Percentiles rank a stretch among this genome's conserved stretches.
Conservation (phyloP, 2,888 invertebrate species). For the Eledona agricola region DNA sequence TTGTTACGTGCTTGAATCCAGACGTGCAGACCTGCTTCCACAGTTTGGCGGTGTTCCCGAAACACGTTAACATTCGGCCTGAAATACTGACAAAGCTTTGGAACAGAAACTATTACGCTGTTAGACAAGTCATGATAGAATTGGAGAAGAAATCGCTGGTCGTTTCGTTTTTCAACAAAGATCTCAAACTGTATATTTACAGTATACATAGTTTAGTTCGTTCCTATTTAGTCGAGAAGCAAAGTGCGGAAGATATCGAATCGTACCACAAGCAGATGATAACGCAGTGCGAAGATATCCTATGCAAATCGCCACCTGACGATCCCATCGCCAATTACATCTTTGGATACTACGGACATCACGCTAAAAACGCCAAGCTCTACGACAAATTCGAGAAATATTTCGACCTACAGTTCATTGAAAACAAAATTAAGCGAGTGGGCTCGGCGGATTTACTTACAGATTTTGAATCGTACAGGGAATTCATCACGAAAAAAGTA, state of each 20-base stretch:
- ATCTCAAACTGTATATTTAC: conserved; percentile 71
- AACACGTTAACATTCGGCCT: conserved; percentile 69
- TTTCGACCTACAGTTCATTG: conserved; percentile 74
- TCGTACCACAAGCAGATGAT: conserved; percentile 29
- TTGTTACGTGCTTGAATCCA: conserved; percentile 68
- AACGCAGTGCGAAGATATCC: conserved; percentile 5
- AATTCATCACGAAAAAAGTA: conserved; percentile 66
- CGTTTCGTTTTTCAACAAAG: conserved; percentile 69
- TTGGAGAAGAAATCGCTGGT: conserved; percentile 74
- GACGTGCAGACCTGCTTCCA: conserved; percentile 66
- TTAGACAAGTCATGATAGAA: conserved; percentile 71
- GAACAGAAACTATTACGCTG: conserved; percentile 61
- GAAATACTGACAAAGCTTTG: conserved; percentile 64
- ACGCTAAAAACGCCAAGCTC: conserved; percentile 68
- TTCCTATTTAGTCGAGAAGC: conserved; percentile 24
- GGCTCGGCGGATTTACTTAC: conserved; percentile 75
- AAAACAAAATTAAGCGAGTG: conserved; percentile 73
- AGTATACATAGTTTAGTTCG: conserved; percentile 67
- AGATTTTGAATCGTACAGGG: conserved; percentile 72
- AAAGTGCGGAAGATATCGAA: conserved; percentile 15
- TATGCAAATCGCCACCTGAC: conserved; percentile 6
- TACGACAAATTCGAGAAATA: conserved; percentile 70
- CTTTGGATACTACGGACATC: conserved; percentile 76
- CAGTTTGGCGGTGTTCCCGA: conserved; percentile 72
- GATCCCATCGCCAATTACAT: conserved; percentile 64